Percentiles rank a stretch among this genome's conserved stretches.
phyloP scores from a whole-genome alignment of 2,888 invertebrate genomes.

The Campopleginae sp. region DNA sequence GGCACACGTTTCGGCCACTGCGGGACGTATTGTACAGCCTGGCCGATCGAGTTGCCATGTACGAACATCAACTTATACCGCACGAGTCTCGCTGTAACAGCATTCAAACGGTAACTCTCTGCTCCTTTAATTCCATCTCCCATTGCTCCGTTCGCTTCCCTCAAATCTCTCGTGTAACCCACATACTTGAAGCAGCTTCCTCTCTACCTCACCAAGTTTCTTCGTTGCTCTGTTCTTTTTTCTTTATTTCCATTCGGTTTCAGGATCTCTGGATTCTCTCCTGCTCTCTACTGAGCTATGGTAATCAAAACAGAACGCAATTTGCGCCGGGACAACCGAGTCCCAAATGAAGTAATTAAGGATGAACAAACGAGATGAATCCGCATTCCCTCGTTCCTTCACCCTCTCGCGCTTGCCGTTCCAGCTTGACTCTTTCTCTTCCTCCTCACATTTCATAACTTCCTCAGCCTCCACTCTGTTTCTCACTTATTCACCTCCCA shows the following conservation, averaged over 20 bases:
- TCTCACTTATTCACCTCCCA: conserved; percentile 46
- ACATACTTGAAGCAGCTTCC: conserved; percentile 19
- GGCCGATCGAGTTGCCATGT: conserved; percentile 47
- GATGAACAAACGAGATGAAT: conserved; percentile 65
- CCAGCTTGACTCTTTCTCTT: conserved; percentile 44
- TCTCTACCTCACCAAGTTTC: conserved; percentile 15
- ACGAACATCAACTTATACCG: conserved; percentile 54
- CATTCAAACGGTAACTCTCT: conserved; percentile 54
- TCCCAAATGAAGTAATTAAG: conserved; percentile 69
- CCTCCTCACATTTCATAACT: conserved; percentile 47
- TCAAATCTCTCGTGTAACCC: conserved; percentile 44
- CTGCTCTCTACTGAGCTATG: conserved; percentile 53
- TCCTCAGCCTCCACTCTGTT: conserved; percentile 46
- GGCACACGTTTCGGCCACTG: conserved; percentile 64
- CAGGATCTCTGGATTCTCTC: conserved; percentile 49
- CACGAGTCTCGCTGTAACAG: conserved; percentile 51
- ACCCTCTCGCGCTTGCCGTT: conserved; percentile 34
- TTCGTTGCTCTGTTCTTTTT: conserved; percentile 27
- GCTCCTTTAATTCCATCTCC: conserved; percentile 40
- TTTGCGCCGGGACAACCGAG: conserved; percentile 68
- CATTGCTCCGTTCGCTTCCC: conserved; percentile 36
- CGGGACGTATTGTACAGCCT: conserved; percentile 29
- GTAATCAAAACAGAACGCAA: conserved; percentile 70
- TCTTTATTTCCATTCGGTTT: conserved; percentile 31
- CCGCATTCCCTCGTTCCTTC: conserved; percentile 51